Evolutionary conservation across 2,797 vertebrate genomes (phyloP).

Genomic region (Peromyscus nudipes): DNA sequence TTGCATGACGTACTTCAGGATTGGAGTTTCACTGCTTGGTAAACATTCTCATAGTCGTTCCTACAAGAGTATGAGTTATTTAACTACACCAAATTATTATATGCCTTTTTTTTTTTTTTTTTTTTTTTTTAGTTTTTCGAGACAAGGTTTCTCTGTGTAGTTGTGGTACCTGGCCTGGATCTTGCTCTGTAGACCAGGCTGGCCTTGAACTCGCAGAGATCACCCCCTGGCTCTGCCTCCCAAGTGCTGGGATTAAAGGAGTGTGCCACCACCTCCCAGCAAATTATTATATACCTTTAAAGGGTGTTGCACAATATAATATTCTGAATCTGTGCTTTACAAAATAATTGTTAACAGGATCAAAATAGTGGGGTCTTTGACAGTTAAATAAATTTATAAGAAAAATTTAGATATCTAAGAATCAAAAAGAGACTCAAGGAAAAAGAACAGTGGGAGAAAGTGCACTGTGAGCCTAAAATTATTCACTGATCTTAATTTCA

Average conservation of each 20-base stretch:
- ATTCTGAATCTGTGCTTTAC: neutral
- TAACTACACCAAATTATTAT: conserved; percentile 21
- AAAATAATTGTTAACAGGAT: neutral
- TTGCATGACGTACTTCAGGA: neutral
- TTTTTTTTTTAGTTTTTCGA: no score
- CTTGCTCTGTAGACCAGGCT: no score
- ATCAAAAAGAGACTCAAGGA: neutral
- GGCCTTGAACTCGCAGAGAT: no score
- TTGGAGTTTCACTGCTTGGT: neutral
- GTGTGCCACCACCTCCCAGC: no score
- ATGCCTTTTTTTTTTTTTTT: neutral
- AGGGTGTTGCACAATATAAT: neutral
- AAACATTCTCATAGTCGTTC: neutral
- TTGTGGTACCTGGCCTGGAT: no score
- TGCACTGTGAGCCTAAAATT: conserved; percentile 60
- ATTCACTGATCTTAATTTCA: conserved; percentile 65
- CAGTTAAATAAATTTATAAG: neutral
- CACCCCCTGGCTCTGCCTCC: no score
- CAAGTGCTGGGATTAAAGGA: no score
- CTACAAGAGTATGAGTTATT: neutral
- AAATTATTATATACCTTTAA: neutral
- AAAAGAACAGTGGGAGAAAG: conserved; percentile 58
- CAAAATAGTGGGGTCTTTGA: neutral
- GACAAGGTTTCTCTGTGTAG: no score
- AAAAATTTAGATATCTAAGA: neutral